phyloP scores from a whole-genome alignment of 2,113 vertebrate species.

The Misgurnus mizolepis region DNA sequence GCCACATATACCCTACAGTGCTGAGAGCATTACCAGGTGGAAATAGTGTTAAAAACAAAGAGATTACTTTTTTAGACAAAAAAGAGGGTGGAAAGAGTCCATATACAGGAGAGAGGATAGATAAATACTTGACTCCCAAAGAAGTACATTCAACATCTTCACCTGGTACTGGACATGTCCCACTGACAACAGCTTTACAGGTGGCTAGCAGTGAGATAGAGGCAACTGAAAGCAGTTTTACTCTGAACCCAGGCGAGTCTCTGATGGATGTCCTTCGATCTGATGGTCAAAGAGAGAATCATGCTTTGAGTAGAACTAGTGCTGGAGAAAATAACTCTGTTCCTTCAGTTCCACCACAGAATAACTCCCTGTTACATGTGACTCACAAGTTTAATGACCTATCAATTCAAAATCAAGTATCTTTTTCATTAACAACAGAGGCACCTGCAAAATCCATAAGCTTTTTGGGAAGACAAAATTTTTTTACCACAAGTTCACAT shows the following conservation, averaged over 20 bases:
- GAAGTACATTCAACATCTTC: constrained; percentile 15
- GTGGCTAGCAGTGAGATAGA: constrained; percentile 25
- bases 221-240: constrained; percentile 18
- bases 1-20: not conserved
- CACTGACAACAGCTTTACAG: constrained; percentile 41
- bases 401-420: not conserved
- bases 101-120: not conserved
- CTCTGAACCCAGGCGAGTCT: not conserved
- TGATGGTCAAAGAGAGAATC: not conserved
- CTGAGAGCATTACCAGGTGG: constrained; percentile 12
- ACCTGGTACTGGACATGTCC: constrained; percentile 6
- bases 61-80: not conserved
- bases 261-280: not conserved
- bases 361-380: not conserved
- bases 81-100: not conserved
- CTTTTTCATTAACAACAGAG: not conserved
- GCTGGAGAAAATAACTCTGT: not conserved
- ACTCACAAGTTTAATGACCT: not conserved
- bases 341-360: not conserved
- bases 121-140: constrained; percentile 27
- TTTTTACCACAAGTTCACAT: not conserved
- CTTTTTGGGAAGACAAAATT: constrained; percentile 21
- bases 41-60: constrained; percentile 14
- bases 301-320: not conserved
- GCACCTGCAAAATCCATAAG: not conserved